Percentiles rank a stretch among this genome's conserved stretches.
These are phyloP conservation scores for Trichonephila inaurata DNA, from an alignment of 1,140 invertebrate genomes.

Conservation along the genomic window DNA sequence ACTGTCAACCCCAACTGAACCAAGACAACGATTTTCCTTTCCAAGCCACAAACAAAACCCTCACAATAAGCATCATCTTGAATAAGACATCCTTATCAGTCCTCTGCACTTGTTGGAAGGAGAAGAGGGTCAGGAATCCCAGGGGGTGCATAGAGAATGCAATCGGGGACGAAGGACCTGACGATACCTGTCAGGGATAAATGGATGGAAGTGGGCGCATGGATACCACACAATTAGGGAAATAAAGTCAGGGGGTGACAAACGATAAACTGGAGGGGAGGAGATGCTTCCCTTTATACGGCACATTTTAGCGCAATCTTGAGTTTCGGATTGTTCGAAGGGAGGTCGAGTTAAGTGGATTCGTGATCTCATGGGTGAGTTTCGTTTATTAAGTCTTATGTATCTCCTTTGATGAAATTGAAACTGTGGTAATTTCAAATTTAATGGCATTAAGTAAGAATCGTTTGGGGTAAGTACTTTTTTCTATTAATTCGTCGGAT, in stretches of 20 bases:
- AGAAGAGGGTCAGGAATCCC: not conserved
- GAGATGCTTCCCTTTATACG: too few species aligned
- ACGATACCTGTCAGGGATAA: not conserved
- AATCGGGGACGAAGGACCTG: not conserved
- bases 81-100: not conserved
- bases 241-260: constrained; percentile 1
- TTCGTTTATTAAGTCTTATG: too few species aligned
- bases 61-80: not conserved
- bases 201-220: not conserved
- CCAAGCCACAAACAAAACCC: not conserved
- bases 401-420: too few species aligned
- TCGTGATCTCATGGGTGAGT: too few species aligned
- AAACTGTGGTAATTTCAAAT: too few species aligned
- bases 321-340: too few species aligned
- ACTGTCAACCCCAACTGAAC: not conserved
- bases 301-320: too few species aligned
- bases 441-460: too few species aligned
- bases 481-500: too few species aligned
- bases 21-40: not conserved
- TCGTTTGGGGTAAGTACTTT: too few species aligned
- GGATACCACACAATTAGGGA: constrained; percentile 12
- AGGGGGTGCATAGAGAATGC: not conserved
- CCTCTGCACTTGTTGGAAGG: not conserved
- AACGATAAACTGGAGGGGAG: not conserved
- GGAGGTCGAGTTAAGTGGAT: too few species aligned